These are phyloP conservation scores for Saxicola maurus DNA, from an alignment of 2,797 vertebrate genomes.

Conservation along the genomic window DNA sequence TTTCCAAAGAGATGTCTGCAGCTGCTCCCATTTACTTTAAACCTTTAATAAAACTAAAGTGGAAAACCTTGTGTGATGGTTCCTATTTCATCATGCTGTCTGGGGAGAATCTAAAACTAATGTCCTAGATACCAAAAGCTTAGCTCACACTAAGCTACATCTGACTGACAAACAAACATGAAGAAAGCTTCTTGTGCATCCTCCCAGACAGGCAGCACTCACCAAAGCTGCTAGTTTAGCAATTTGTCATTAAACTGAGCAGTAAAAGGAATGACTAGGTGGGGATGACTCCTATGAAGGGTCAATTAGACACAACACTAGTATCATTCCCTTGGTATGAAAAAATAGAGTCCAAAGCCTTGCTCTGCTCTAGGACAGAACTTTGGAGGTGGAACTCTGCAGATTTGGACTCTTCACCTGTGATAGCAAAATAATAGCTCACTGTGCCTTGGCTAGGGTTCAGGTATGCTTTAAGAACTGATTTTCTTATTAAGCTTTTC, in stretches of 20 bases:
- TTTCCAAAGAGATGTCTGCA: neutral
- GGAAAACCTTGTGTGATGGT: neutral
- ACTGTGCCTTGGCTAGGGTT: neutral
- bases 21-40: neutral
- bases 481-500: neutral
- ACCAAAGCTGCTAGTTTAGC: neutral
- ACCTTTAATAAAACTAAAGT: neutral
- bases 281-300: neutral
- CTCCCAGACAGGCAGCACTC: neutral
- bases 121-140: neutral
- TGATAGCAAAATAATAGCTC: rapidly evolving
- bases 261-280: neutral
- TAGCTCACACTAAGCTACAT: neutral
- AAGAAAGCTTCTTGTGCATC: neutral
- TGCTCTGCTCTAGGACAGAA: neutral
- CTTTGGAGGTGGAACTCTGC: neutral
- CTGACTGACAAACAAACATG: neutral
- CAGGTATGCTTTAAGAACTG: neutral
- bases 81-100: neutral
- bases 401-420: neutral
- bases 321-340: neutral
- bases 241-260: neutral
- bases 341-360: neutral
- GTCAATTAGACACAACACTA: neutral
- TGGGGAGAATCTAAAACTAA: neutral